Conservation (phyloP, 1,140 invertebrate species). For the Drosophila trapezifrons region DNA sequence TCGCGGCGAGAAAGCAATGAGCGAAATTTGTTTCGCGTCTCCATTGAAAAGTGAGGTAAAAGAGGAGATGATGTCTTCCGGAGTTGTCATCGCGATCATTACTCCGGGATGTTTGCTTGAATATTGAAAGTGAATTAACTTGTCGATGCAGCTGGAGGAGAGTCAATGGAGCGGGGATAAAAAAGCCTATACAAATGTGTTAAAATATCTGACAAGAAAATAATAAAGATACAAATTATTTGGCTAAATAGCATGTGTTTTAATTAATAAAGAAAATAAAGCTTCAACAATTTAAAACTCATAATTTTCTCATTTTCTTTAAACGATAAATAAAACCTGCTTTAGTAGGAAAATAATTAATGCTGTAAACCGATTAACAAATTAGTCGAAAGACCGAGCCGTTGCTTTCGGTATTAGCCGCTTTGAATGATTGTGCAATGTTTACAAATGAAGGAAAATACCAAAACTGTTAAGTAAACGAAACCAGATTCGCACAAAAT, state of each 20-base stretch:
- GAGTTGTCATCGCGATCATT: slow-evolving; percentile 43
- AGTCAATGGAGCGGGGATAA: neutral
- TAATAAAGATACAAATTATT: neutral
- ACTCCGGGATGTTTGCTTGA: slow-evolving; percentile 24
- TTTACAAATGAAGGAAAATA: slow-evolving; percentile 18
- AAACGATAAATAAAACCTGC: neutral
- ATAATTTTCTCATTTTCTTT: neutral
- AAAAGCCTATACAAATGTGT: neutral
- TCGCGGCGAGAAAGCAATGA: slow-evolving; percentile 9
- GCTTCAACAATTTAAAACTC: too few relatives aligned
- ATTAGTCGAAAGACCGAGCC: slow-evolving; percentile 30
- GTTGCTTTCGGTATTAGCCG: slow-evolving; percentile 25
- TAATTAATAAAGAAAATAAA: too few relatives aligned
- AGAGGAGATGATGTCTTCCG: slow-evolving; percentile 32
- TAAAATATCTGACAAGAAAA: neutral
- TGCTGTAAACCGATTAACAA: slow-evolving; percentile 42
- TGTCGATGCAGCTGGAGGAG: neutral
- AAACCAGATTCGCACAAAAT: slow-evolving; percentile 9
- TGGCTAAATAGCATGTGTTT: neutral
- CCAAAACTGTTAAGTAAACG: slow-evolving; percentile 14
- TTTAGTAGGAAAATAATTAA: slow-evolving; percentile 29
- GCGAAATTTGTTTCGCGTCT: slow-evolving; percentile 25
- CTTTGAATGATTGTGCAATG: slow-evolving; percentile 31
- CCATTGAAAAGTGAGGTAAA: slow-evolving; percentile 8
- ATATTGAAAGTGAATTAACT: slow-evolving; percentile 31